Base-by-base conservation (phyloP, 2,888 invertebrate genomes). In the Orthosia gracilis region DNA sequence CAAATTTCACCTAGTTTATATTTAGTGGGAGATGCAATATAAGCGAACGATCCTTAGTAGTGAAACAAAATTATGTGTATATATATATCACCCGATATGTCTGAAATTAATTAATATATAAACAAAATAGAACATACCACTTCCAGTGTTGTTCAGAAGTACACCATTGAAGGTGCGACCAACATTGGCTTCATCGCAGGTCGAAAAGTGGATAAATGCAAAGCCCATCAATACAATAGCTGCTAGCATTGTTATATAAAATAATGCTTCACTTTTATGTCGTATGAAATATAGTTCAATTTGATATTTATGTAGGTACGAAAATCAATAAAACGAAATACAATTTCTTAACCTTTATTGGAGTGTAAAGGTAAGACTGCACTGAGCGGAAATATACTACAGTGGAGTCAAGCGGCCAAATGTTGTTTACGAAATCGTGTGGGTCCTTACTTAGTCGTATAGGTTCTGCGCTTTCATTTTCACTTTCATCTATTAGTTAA, bases 271-370 rank as follows among this genome's bases (percentile, higher is more conserved):
- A 50, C 15, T 55, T 50, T 50, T 64, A 61, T 23, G 40, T 62
- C 4, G 45, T 50, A 9, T n/a, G 52, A 62, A 66, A 69, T 50
- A 21, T 15, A 18, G 49, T 65, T 0, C 23, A n/a, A 57, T 68
- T 47, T 40, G 31, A 23, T 69, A 26, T 65, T 66, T 72, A 59
- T 18, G 31, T 52, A 49, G 12, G 57, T 52, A 52, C 15, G 57
- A 21, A 50, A 49, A 72, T 58, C 63, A 77, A 84, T 86, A 86
- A 86, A 73, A 65, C 23, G 1, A 65, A 68, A 78, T 74, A 23
- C 47, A 50, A 66, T 77, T 70, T 69, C 17, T 23, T 45, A 52
- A 50, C 17, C 31, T 64, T 79, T 79, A 78, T 76, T 61, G 31
- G 47, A 76, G 12, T 50, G 21, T 61, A 54, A 66, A 69, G 54